phyloP scores from a whole-genome alignment of 1,140 invertebrate genomes.

The Pseudomyrmex flavicornis region DNA sequence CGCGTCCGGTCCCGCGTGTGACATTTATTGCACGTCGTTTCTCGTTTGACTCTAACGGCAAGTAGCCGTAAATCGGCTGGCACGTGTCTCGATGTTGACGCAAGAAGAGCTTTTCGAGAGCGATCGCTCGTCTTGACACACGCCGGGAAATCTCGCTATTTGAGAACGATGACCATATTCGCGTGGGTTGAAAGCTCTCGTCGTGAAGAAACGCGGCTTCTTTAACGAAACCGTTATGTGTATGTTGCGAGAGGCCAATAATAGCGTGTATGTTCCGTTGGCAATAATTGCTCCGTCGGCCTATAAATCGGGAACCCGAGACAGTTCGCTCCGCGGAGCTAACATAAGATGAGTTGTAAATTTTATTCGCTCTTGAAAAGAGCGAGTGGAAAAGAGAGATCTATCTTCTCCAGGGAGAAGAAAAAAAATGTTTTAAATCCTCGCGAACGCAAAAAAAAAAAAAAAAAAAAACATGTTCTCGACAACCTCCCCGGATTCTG shows the following conservation, averaged over 20 bases:
- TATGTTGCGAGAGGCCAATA: constrained; percentile 1
- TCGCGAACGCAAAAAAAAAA: too few relatives aligned
- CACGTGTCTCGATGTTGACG: constrained; percentile 43
- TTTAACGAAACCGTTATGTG: not conserved
- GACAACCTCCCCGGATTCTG: not conserved
- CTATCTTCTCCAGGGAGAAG: not conserved
- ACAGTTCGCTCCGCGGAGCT: not conserved
- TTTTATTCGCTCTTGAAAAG: not conserved
- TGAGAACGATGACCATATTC: constrained; percentile 50
- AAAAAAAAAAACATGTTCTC: too few relatives aligned
- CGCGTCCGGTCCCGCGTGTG: not conserved
- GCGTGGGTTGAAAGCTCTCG: constrained; percentile 21
- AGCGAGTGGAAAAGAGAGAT: not conserved
- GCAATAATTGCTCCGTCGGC: not conserved
- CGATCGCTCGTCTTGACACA: not conserved
- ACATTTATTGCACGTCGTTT: constrained; percentile 37
- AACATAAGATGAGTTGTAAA: not conserved
- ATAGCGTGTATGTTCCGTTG: not conserved
- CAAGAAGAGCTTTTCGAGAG: constrained; percentile 17
- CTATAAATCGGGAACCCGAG: constrained; percentile 1
- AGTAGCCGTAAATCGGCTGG: constrained; percentile 38
- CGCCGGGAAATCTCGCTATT: constrained; percentile 36
- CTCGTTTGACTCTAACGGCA: constrained; percentile 13
- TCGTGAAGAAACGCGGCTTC: not conserved
- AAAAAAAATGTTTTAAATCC: too few relatives aligned